These are phyloP conservation scores for Zootoca vivipara DNA, from an alignment of 2,113 vertebrate genomes.

Conservation along the genomic window DNA sequence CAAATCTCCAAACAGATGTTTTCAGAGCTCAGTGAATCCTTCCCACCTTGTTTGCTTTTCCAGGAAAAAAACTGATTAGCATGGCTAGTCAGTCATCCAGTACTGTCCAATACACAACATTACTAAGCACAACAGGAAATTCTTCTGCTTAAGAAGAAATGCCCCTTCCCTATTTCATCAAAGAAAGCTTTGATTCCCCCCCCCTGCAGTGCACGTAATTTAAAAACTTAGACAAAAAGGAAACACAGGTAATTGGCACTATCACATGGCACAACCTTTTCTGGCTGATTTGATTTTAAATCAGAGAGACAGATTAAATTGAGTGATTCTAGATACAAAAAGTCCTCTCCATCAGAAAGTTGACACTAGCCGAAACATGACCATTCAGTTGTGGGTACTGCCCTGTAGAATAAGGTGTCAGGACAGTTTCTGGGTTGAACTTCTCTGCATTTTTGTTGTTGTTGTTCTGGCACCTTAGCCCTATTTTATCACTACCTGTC, in stretches of 20 bases:
- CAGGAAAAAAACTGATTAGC: constrained; percentile 62
- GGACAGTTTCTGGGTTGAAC: too few relatives aligned
- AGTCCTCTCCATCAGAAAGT: neutral
- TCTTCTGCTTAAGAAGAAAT: constrained; percentile 38
- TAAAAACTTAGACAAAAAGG: constrained; percentile 2
- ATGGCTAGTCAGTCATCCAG: constrained; percentile 32
- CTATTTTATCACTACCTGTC: neutral
- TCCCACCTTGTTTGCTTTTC: constrained; percentile 69
- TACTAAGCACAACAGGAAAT: constrained; percentile 23
- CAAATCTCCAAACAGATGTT: constrained; percentile 64
- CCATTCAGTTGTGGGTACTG: neutral
- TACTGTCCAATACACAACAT: constrained; percentile 30
- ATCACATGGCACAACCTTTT: neutral
- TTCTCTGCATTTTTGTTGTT: too few relatives aligned
- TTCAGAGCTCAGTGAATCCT: constrained; percentile 58
- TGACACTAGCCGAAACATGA: neutral
- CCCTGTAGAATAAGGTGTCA: neutral
- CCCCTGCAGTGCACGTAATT: neutral
- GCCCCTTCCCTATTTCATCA: neutral
- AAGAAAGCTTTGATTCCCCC: constrained; percentile 36
- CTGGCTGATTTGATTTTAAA: neutral
- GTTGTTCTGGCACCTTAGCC: neutral
- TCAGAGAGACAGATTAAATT: neutral
- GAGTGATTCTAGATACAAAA: too few relatives aligned
- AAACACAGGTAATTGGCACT: neutral